A percentile compares a stretch with the other conserved stretches of the same genome.
phyloP scores from a whole-genome alignment of 1,140 invertebrate genomes.

The Mercenaria mercenaria region DNA sequence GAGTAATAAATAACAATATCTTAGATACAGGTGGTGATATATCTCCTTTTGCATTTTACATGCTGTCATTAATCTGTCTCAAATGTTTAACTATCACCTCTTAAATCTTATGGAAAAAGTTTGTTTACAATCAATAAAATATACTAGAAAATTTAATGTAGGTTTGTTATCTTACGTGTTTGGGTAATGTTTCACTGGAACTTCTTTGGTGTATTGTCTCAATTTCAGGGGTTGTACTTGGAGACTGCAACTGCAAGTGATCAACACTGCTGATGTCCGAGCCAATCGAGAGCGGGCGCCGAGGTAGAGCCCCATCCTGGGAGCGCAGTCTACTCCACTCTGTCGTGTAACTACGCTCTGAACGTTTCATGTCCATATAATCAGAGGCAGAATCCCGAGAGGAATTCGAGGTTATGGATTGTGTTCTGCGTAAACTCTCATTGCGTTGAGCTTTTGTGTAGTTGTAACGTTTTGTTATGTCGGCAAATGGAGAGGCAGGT shows the following conservation, averaged over 20 bases:
- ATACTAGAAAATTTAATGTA: not conserved
- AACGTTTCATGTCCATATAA: conserved; percentile 79
- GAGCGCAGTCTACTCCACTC: conserved; percentile 80
- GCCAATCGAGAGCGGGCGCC: conserved; percentile 71
- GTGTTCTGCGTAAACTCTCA: conserved; percentile 80
- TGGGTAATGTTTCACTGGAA: conserved; percentile 42
- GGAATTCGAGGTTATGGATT: conserved; percentile 73
- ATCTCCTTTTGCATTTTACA: too few species aligned
- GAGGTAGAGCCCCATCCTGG: conserved; percentile 59
- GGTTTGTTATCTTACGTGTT: conserved; percentile 61
- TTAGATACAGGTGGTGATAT: too few species aligned
- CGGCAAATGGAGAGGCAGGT: conserved; percentile 65
- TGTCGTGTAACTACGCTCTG: conserved; percentile 72
- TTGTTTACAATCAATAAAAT: too few species aligned
- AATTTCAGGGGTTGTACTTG: not conserved
- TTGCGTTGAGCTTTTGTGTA: conserved; percentile 72
- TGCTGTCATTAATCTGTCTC: too few species aligned
- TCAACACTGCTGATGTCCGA: conserved; percentile 62
- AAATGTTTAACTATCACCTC: too few species aligned
- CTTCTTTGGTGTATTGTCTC: conserved; percentile 32
- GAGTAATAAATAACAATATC: too few species aligned
- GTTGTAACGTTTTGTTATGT: conserved; percentile 65
- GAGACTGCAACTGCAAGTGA: not conserved
- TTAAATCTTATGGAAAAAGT: too few species aligned
- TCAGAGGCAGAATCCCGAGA: conserved; percentile 72